phyloP scores from a whole-genome alignment of 2,888 invertebrate genomes.

The Perizoma flavofasciatum region DNA sequence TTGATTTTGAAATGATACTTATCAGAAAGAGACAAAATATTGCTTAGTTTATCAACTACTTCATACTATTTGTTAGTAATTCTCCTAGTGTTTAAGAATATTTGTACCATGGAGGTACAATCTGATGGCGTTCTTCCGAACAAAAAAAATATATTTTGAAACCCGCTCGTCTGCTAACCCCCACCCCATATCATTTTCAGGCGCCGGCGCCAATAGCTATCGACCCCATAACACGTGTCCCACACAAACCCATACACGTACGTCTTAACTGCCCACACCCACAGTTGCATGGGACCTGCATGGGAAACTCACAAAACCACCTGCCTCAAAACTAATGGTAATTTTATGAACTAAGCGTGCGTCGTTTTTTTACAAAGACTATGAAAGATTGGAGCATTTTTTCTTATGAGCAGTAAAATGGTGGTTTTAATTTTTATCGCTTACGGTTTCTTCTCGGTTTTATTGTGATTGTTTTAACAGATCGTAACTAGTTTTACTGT shows the following conservation, averaged over 20 bases:
- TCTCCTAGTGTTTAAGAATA: too few species aligned
- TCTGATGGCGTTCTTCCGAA: background rate
- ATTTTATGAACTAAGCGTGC: constrained; percentile 19
- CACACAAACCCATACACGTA: constrained; percentile 7
- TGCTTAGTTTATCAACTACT: too few species aligned
- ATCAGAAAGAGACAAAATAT: too few species aligned
- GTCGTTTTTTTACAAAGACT: background rate
- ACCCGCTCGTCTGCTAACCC: constrained; percentile 48
- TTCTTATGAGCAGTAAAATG: constrained; percentile 16
- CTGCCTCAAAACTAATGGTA: constrained; percentile 61
- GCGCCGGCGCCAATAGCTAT: constrained; percentile 78
- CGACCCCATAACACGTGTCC: constrained; percentile 74
- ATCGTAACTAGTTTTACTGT: constrained; percentile 17
- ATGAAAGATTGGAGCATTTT: background rate
- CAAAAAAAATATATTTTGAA: background rate
- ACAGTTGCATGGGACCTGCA: constrained; percentile 53
- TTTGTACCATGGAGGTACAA: too few species aligned
- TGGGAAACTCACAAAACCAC: constrained; percentile 62
- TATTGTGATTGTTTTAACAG: constrained; percentile 29
- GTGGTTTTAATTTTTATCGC: constrained; percentile 5
- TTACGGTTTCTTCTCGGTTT: constrained; percentile 15
- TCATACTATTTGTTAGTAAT: too few species aligned
- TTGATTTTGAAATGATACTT: too few species aligned
- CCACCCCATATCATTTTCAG: constrained; percentile 53
- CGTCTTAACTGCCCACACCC: constrained; percentile 6